A percentile compares a stretch with the other conserved stretches of the same genome.
Conservation (phyloP, 2,113 vertebrate genomes). For the Poeciliopsis prolifica region DNA sequence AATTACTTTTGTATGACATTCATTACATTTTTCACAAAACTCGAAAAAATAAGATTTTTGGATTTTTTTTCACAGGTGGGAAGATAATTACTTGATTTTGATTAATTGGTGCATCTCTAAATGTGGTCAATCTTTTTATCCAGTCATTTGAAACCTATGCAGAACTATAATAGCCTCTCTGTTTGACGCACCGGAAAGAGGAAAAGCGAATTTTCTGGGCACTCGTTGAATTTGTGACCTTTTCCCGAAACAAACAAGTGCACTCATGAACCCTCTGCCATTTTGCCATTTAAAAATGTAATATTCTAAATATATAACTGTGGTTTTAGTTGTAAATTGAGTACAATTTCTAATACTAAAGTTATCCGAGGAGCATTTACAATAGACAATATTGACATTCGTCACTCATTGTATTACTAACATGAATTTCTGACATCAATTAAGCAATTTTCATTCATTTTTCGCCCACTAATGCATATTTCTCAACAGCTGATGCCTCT, state of each 20-base stretch:
- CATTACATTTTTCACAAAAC: no score
- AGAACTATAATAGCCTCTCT: conserved; percentile 39
- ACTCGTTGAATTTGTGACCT: conserved; percentile 27
- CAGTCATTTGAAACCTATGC: conserved; percentile 22
- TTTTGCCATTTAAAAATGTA: neutral
- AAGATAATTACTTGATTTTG: neutral
- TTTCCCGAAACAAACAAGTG: conserved; percentile 2
- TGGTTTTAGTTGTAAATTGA: no score
- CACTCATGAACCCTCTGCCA: neutral
- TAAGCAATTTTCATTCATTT: conserved; percentile 9
- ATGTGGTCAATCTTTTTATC: neutral
- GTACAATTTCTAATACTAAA: neutral
- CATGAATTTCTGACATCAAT: conserved; percentile 21
- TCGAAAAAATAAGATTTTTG: no score
- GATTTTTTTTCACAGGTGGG: neutral
- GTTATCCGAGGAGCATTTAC: neutral
- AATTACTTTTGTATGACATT: no score
- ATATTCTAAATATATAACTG: no score
- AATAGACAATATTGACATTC: neutral
- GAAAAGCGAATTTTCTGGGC: conserved; percentile 57
- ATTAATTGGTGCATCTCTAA: neutral
- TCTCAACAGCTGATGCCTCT: conserved; percentile 29
- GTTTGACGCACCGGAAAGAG: conserved; percentile 71
- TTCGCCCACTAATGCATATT: conserved; percentile 33
- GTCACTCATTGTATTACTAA: conserved; percentile 6